Conservation (phyloP, 2,888 invertebrate species). For the Mechanitis messenoides region DNA sequence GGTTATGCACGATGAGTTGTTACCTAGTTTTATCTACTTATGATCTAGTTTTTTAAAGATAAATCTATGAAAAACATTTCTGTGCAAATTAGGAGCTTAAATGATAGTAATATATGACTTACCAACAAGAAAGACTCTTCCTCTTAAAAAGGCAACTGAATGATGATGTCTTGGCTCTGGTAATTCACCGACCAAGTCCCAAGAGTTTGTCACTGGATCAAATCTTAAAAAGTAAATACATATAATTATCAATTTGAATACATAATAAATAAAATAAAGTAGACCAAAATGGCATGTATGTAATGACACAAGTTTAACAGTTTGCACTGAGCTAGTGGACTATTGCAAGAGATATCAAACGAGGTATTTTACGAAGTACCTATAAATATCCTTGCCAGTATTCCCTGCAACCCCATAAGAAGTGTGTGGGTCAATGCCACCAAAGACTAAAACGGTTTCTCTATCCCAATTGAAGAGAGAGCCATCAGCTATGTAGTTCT, state of each 20-base stretch:
- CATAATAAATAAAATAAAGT: too few species aligned
- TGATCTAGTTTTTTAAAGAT: too few species aligned
- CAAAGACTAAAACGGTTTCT: slow-evolving; percentile 81
- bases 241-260: not conserved
- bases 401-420: slow-evolving; percentile 74
- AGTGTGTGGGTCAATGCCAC: slow-evolving; percentile 81
- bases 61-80: too few species aligned
- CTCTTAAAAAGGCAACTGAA: slow-evolving; percentile 78
- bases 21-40: too few species aligned
- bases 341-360: not conserved
- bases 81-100: too few species aligned
- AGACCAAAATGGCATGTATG: not conserved
- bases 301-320: too few species aligned
- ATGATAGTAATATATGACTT: slow-evolving; percentile 21
- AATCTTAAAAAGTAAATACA: slow-evolving; percentile 52
- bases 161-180: slow-evolving; percentile 84
- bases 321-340: too few species aligned
- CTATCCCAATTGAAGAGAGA: slow-evolving; percentile 76
- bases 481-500: slow-evolving; percentile 65
- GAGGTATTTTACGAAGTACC: slow-evolving; percentile 37
- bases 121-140: slow-evolving; percentile 82
- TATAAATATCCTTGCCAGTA: slow-evolving; percentile 78
- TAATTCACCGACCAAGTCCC: slow-evolving; percentile 81
- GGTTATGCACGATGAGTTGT: too few species aligned
- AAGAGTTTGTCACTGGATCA: slow-evolving; percentile 76